A percentile compares a stretch with the other conserved stretches of the same genome.
Conservation (phyloP, 2,888 invertebrate genomes). For the Lapara coniferarum region DNA sequence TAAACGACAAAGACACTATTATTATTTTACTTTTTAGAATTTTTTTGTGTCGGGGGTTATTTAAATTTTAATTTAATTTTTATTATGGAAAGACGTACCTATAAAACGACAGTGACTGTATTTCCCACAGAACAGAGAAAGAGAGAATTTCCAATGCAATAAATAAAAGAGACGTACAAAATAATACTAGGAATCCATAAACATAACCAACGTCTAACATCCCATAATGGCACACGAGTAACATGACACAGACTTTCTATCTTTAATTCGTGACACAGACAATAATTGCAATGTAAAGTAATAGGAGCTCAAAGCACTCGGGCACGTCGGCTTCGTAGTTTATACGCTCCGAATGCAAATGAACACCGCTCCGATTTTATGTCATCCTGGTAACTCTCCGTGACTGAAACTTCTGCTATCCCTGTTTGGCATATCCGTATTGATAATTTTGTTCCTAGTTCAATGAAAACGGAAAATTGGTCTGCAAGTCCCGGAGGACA, state of each 20-base stretch:
- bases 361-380: constrained; percentile 23
- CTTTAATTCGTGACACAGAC: constrained; percentile 11
- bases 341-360: constrained; percentile 25
- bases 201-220: constrained; percentile 15
- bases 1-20: too few species aligned
- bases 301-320: constrained; percentile 23
- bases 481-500: not conserved
- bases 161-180: not conserved
- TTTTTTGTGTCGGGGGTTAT: too few species aligned
- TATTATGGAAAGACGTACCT: too few species aligned
- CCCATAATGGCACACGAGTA: constrained; percentile 7
- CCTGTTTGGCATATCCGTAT: not conserved
- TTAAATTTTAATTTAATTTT: too few species aligned
- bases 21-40: too few species aligned
- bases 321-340: constrained; percentile 17
- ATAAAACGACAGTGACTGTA: not conserved
- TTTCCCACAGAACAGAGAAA: too few species aligned
- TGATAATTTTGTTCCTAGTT: not conserved
- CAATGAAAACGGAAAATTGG: not conserved
- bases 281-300: constrained; percentile 21
- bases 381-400: constrained; percentile 25
- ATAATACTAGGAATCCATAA: not conserved
- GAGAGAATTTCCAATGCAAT: not conserved
- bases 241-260: constrained; percentile 12
- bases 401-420: constrained; percentile 6